These are phyloP conservation scores for Planiliza haematocheilus DNA, from an alignment of 2,113 vertebrate species.

Conservation along the genomic window DNA sequence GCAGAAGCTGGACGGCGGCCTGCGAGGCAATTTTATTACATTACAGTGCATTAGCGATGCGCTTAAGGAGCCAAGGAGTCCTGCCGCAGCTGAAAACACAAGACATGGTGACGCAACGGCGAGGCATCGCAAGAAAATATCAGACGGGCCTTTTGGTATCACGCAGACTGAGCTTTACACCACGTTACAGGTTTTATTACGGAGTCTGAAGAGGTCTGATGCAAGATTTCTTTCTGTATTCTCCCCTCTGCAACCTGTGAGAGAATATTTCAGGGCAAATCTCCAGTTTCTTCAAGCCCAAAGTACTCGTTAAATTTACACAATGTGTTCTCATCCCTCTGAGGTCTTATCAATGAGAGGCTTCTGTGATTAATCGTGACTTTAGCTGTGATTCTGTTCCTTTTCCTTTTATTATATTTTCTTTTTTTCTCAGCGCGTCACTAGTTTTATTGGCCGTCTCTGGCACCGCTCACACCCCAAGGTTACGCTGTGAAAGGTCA, in stretches of 20 bases:
- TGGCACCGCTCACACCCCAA: slow-evolving; percentile 8
- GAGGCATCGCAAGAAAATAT: slow-evolving; percentile 22
- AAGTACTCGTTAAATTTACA: slow-evolving; percentile 31
- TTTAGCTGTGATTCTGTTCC: not conserved
- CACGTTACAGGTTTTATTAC: slow-evolving; percentile 17
- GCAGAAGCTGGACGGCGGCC: not conserved
- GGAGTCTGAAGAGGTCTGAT: not conserved
- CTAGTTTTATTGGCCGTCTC: slow-evolving; percentile 5
- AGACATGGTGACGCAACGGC: slow-evolving; percentile 19
- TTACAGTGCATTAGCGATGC: slow-evolving; percentile 33
- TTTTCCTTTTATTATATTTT: not conserved
- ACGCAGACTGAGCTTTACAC: not conserved
- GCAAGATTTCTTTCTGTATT: not conserved
- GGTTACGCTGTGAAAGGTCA: slow-evolving; percentile 47
- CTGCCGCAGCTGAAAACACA: slow-evolving; percentile 19
- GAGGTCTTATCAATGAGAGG: not conserved
- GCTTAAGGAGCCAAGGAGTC: slow-evolving; percentile 13
- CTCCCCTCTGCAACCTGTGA: no score
- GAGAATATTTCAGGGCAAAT: slow-evolving; percentile 39
- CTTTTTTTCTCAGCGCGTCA: not conserved
- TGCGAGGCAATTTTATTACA: slow-evolving; percentile 32
- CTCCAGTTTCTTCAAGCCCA: not conserved
- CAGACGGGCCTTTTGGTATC: not conserved
- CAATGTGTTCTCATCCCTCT: not conserved
- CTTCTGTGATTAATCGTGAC: no score